Percentiles rank a stretch among this genome's conserved stretches.
Conservation (phyloP, 92 coral and sea anemone species). For the Phenganax stokvisi region DNA sequence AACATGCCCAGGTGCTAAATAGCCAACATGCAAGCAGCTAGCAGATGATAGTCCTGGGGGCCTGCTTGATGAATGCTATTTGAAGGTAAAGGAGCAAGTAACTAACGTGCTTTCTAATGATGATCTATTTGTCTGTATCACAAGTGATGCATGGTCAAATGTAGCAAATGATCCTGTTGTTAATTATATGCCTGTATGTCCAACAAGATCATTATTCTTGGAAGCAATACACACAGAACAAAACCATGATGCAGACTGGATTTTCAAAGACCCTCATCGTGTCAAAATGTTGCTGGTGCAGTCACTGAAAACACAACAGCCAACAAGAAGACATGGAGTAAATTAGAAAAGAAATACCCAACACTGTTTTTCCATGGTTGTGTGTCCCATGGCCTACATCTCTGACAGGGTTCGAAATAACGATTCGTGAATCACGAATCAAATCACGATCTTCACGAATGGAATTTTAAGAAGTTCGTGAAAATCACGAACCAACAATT, state of each 20-base stretch:
- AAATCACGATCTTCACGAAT: too few relatives aligned
- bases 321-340: background rate
- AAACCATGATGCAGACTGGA: slow-evolving; percentile 15
- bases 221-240: slow-evolving; percentile 11
- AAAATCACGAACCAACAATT: too few relatives aligned
- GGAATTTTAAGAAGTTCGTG: too few relatives aligned
- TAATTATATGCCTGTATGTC: slow-evolving; percentile 2
- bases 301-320: background rate
- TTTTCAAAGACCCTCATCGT: background rate
- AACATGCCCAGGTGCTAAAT: background rate
- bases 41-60: slow-evolving; percentile 17
- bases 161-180: slow-evolving; percentile 2
- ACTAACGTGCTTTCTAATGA: slow-evolving; percentile 8
- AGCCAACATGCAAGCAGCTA: slow-evolving; percentile 1
- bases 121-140: background rate
- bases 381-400: slow-evolving; percentile 20
- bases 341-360: background rate
- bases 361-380: background rate
- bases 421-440: too few relatives aligned
- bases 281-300: slow-evolving; percentile 11
- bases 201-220: slow-evolving; percentile 5
- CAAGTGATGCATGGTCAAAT: slow-evolving; percentile 18
- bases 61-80: slow-evolving; percentile 12
- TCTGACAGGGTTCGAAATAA: background rate
- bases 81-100: background rate